Conservation (phyloP, 2,888 invertebrate species). For the Thecophora atra region DNA sequence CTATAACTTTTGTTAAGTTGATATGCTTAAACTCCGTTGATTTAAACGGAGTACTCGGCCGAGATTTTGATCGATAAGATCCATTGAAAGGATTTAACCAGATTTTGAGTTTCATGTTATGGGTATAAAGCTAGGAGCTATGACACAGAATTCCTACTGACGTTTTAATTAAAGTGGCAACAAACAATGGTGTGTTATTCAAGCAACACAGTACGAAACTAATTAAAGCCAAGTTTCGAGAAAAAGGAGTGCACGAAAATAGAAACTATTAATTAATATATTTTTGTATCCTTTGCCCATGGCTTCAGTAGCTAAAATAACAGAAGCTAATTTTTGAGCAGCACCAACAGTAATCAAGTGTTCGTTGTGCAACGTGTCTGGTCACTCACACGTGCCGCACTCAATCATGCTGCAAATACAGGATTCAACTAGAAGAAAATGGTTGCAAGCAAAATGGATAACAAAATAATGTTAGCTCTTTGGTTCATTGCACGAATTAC, state of each 20-base stretch:
- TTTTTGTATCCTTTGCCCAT: slow-evolving; percentile 22
- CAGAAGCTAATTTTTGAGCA: neutral
- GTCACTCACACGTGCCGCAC: neutral
- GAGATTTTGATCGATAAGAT: too few relatives aligned
- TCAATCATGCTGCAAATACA: neutral
- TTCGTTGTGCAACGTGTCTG: neutral
- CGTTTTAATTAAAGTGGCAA: too few relatives aligned
- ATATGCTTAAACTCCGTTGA: neutral
- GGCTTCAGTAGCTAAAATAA: too few relatives aligned
- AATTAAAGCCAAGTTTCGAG: too few relatives aligned
- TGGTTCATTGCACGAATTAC: slow-evolving; percentile 56
- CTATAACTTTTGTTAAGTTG: neutral
- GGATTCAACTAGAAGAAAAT: neutral
- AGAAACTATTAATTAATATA: neutral
- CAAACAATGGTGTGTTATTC: too few relatives aligned
- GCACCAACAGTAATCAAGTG: neutral
- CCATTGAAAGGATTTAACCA: too few relatives aligned
- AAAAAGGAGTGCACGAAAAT: too few relatives aligned
- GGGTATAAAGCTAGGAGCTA: too few relatives aligned
- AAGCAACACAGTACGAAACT: too few relatives aligned
- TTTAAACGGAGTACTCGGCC: neutral
- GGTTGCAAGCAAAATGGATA: neutral
- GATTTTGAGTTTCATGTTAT: too few relatives aligned
- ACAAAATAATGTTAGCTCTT: slow-evolving; percentile 47
- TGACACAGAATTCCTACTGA: too few relatives aligned